Conservation (phyloP, 2,113 vertebrate genomes). For the Benitochromis conjunctus region DNA sequence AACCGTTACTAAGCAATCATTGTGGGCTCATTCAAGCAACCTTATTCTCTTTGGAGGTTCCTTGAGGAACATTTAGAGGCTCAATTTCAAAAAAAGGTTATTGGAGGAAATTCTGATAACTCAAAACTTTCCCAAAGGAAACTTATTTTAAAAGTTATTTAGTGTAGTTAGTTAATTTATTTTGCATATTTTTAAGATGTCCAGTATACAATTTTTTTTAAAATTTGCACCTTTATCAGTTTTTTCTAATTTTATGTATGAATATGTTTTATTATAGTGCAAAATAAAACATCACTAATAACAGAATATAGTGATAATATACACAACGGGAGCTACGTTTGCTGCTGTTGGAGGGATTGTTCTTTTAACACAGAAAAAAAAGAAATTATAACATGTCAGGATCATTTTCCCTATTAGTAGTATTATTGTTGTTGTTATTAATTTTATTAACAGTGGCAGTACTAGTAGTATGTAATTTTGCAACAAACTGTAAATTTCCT, state of each 20-base stretch:
- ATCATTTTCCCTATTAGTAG: background rate
- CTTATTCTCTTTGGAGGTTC: background rate
- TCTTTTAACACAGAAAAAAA: background rate
- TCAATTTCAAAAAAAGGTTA: background rate
- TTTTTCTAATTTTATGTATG: background rate
- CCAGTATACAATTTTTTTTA: background rate
- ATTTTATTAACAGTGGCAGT: background rate
- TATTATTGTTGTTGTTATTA: background rate
- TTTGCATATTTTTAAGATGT: background rate
- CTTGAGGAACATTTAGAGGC: background rate
- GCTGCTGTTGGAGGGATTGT: background rate
- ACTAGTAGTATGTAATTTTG: background rate
- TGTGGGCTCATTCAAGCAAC: background rate
- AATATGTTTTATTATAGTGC: background rate
- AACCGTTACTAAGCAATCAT: background rate
- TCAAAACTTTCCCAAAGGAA: background rate
- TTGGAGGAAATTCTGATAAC: background rate
- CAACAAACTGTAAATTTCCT: background rate
- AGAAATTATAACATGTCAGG: background rate
- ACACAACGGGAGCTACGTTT: too few species aligned
- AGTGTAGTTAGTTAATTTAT: background rate
- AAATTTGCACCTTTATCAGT: background rate
- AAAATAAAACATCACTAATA: background rate
- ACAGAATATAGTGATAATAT: background rate
- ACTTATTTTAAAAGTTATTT: background rate